These are phyloP conservation scores for Seriola rivoliana DNA, from an alignment of 2,113 vertebrate genomes.

Conservation along the genomic window DNA sequence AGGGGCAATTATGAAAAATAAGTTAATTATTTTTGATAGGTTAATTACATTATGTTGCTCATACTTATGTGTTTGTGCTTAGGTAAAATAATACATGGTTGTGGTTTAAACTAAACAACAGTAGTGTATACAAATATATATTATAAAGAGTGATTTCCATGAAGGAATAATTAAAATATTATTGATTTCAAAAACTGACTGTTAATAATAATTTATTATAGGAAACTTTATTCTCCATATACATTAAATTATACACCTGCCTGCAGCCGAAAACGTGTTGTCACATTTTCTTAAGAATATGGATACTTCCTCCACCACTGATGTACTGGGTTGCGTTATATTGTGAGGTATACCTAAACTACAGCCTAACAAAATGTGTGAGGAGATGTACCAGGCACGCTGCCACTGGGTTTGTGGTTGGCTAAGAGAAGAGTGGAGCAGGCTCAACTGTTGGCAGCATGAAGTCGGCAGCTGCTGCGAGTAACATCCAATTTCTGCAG, in stretches of 20 bases:
- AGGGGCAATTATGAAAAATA: not conserved
- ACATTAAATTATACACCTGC: too few species aligned
- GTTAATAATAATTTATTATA: not conserved
- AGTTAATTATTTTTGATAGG: not conserved
- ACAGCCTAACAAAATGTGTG: constrained; percentile 37
- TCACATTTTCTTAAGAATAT: not conserved
- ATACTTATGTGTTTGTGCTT: too few species aligned
- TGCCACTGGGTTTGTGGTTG: constrained; percentile 48
- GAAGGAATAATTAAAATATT: too few species aligned
- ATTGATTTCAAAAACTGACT: not conserved
- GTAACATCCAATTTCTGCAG: constrained; percentile 44
- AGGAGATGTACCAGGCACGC: constrained; percentile 49
- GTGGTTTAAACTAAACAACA: not conserved
- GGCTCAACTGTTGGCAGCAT: constrained; percentile 32
- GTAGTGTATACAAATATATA: too few species aligned
- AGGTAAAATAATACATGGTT: too few species aligned
- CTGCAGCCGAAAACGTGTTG: not conserved
- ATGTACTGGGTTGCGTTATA: not conserved
- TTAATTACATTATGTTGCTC: not conserved
- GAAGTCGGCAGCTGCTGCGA: constrained; percentile 42
- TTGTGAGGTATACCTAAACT: constrained; percentile 28
- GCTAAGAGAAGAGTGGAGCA: constrained; percentile 1
- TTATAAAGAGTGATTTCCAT: too few species aligned
- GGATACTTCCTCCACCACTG: not conserved
- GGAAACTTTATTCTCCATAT: too few species aligned